Percentiles rank a stretch among this genome's conserved stretches.
phyloP scores from a whole-genome alignment of 37 sponge, comb jelly and placozoan species.

The Beroe forskalii region DNA sequence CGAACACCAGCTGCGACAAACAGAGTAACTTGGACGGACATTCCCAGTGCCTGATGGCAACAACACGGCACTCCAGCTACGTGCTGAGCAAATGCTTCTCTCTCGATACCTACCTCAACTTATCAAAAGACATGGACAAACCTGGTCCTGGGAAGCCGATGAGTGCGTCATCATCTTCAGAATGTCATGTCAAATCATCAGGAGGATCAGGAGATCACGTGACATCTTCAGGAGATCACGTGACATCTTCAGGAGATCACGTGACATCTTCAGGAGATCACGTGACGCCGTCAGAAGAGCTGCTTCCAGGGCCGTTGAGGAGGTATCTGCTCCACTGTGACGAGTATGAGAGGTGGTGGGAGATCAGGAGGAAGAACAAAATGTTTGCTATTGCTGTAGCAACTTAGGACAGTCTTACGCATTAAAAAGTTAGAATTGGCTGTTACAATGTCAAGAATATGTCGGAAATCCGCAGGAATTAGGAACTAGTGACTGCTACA shows the following conservation, averaged over 20 bases:
- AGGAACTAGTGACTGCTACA: too few species aligned
- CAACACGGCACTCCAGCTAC: too few species aligned
- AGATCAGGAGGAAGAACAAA: conserved; percentile 3
- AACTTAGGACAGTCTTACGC: too few species aligned
- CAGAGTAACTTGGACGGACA: not conserved
- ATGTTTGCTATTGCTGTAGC: conserved; percentile 15
- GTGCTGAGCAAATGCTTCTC: too few species aligned
- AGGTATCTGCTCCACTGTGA: conserved; percentile 20
- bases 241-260: not conserved
- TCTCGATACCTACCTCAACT: not conserved
- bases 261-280: not conserved
- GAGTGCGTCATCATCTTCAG: not conserved
- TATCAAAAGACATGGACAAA: too few species aligned
- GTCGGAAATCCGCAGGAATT: too few species aligned
- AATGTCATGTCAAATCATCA: too few species aligned
- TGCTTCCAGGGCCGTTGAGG: conserved; percentile 16
- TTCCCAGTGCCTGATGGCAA: not conserved
- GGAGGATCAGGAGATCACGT: not conserved
- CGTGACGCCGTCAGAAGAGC: not conserved
- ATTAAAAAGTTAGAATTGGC: too few species aligned
- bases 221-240: not conserved
- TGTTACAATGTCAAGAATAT: too few species aligned
- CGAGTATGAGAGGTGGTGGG: conserved; percentile 51
- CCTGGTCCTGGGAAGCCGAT: not conserved
- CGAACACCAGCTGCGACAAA: not conserved